These are phyloP conservation scores for Patella ulyssiponensis DNA, from an alignment of 2,888 invertebrate genomes.

Conservation along the genomic window DNA sequence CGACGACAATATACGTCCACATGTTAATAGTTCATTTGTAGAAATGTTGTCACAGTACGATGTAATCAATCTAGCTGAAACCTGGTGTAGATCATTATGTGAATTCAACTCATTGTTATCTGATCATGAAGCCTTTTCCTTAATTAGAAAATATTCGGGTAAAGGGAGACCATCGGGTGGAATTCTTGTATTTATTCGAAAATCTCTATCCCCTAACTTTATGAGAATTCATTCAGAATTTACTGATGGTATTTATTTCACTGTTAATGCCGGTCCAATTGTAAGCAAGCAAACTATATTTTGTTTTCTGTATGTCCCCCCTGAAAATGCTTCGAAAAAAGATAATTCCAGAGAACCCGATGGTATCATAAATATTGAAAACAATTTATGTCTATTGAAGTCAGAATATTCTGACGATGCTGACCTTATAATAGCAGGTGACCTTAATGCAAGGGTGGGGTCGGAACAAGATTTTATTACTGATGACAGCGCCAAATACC, in stretches of 20 bases:
- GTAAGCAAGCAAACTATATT: background rate
- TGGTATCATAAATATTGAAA: background rate
- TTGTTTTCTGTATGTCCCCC: background rate
- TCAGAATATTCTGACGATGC: background rate
- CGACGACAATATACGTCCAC: too few relatives aligned
- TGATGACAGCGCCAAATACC: background rate
- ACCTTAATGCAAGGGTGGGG: background rate
- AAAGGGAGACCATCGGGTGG: background rate
- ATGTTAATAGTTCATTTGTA: background rate
- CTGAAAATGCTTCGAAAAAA: background rate
- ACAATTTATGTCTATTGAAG: background rate
- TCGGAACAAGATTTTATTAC: background rate
- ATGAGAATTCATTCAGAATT: background rate
- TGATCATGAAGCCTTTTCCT: background rate
- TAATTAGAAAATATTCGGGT: background rate
- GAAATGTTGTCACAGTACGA: background rate
- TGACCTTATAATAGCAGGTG: background rate
- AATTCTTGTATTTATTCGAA: background rate
- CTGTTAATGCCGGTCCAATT: background rate
- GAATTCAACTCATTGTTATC: background rate
- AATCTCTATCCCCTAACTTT: background rate
- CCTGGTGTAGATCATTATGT: background rate
- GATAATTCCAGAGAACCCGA: background rate
- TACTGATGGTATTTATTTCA: background rate
- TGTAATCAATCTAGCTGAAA: background rate